Evolutionary conservation across 2,888 invertebrate species (phyloP).

Genomic region (Allolobophora icterica): DNA sequence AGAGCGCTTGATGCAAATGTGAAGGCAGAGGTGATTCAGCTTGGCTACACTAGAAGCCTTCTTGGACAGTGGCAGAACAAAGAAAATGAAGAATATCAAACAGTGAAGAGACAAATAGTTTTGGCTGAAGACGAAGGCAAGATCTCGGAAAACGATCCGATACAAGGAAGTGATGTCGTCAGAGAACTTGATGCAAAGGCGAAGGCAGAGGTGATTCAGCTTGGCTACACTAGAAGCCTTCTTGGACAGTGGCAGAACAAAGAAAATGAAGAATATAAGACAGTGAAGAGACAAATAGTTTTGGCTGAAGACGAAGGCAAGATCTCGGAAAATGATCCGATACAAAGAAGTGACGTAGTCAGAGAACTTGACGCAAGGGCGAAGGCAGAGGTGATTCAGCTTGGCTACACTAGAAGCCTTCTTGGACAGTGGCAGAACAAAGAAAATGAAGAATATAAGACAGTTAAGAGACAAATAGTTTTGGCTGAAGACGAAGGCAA

Average conservation of each 20-base stretch:
- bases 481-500: too few species aligned
- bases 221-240: not conserved
- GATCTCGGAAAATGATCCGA: slow-evolving; percentile 7
- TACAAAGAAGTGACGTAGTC: slow-evolving; percentile 12
- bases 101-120: slow-evolving; percentile 28
- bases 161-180: slow-evolving; percentile 29
- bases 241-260: slow-evolving; percentile 15
- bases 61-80: slow-evolving; percentile 31
- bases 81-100: slow-evolving; percentile 36
- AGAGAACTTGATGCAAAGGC: not conserved
- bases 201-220: slow-evolving; percentile 14
- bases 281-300: not conserved
- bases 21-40: not conserved
- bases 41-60: not conserved
- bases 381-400: too few species aligned
- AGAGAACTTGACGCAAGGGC: not conserved
- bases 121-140: slow-evolving; percentile 36
- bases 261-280: not conserved
- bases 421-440: too few species aligned
- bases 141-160: slow-evolving; percentile 36
- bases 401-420: too few species aligned
- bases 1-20: slow-evolving; percentile 40
- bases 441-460: too few species aligned
- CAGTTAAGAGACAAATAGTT: too few species aligned
- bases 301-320: too few species aligned